A percentile compares a stretch with the other conserved stretches of the same genome.
Evolutionary conservation across 2,888 invertebrate species (phyloP).

Genomic region (Neoaliturus tenellus): DNA sequence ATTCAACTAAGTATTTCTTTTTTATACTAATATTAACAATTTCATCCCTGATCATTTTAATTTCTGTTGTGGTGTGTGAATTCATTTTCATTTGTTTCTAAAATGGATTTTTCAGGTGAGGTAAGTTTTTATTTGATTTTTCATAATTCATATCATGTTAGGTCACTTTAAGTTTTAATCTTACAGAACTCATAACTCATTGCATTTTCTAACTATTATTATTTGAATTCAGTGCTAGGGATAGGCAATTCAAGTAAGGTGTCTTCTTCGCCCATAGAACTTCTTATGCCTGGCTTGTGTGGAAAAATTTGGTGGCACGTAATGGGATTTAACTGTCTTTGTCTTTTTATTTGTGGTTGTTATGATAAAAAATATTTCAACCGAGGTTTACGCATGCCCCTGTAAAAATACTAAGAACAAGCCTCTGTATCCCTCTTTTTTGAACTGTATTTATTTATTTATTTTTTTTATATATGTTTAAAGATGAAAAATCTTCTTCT

Average conservation of each 20-base stretch:
- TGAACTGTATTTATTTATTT: too few species aligned
- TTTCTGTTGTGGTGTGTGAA: neutral
- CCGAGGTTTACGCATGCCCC: too few species aligned
- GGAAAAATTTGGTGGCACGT: constrained; percentile 32
- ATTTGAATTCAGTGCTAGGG: too few species aligned
- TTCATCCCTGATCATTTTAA: too few species aligned
- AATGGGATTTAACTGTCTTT: constrained; percentile 27
- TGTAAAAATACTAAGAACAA: too few species aligned
- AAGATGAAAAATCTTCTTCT: too few species aligned
- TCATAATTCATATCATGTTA: neutral
- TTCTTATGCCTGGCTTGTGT: constrained; percentile 26
- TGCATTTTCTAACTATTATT: neutral
- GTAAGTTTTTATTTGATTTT: constrained; percentile 14
- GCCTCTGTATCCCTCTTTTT: too few species aligned
- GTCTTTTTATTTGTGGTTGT: neutral
- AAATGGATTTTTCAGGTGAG: constrained; percentile 3
- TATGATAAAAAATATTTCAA: too few species aligned
- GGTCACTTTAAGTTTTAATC: neutral
- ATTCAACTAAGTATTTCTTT: too few species aligned
- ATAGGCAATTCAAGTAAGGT: neutral
- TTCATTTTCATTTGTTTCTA: neutral
- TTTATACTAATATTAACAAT: too few species aligned
- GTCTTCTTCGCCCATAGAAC: neutral
- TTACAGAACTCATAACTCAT: neutral
- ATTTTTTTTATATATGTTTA: too few species aligned